Conservation (phyloP, 1,140 invertebrate genomes). For the Thalassaphorura encarpata region DNA sequence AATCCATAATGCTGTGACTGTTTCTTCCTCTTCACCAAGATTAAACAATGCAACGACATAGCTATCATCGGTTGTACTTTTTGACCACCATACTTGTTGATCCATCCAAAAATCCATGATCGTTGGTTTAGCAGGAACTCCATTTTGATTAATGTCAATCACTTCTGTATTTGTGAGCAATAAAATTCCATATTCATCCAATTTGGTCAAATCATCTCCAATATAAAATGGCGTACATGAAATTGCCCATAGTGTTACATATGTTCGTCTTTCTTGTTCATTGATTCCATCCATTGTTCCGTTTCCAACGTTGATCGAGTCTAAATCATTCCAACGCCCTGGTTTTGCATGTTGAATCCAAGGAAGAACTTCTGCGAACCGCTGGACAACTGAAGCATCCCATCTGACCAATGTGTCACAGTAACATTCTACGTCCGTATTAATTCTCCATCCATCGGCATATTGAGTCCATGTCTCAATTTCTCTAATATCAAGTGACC, state of each 20-base stretch:
- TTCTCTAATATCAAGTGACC: background rate
- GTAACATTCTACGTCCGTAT: conserved; percentile 13
- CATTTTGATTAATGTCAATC: conserved; percentile 8
- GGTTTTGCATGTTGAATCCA: conserved; percentile 5
- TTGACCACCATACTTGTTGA: conserved; percentile 7
- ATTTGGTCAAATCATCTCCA: conserved; percentile 4
- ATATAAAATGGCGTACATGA: conserved; percentile 7
- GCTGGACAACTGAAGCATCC: conserved; percentile 5
- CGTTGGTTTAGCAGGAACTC: conserved; percentile 3
- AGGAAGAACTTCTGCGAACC: background rate
- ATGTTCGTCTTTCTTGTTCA: background rate
- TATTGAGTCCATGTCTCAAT: background rate
- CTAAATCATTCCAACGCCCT: conserved; percentile 6
- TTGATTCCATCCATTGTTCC: conserved; percentile 8
- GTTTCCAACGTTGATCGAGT: conserved; percentile 10
- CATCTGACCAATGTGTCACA: conserved; percentile 10
- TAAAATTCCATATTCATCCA: conserved; percentile 3
- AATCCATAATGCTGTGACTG: background rate
- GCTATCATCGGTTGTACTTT: background rate
- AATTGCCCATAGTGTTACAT: conserved; percentile 6
- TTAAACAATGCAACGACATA: conserved; percentile 7
- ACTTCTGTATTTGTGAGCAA: conserved; percentile 6
- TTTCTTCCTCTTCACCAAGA: background rate
- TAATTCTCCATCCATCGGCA: conserved; percentile 5
- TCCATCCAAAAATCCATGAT: background rate